phyloP scores from a whole-genome alignment of 2,797 vertebrate species.

The Spinibarbus caldwelli region DNA sequence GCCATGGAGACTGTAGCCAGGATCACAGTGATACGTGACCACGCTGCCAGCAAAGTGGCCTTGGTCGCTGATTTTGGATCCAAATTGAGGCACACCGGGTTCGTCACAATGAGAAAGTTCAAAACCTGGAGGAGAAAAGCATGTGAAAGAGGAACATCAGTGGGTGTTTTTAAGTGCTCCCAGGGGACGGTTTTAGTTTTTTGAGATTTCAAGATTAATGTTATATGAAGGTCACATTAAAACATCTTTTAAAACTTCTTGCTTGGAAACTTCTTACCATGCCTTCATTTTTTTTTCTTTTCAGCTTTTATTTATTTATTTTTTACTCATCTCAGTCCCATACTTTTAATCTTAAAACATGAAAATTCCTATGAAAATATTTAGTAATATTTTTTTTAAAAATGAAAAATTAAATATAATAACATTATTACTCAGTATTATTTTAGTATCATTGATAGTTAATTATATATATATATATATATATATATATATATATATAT shows the following conservation, averaged over 20 bases:
- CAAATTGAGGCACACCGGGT: conserved; percentile 95
- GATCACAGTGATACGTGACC: conserved; percentile 93
- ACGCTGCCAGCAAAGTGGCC: conserved; percentile 96
- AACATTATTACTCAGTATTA: no score
- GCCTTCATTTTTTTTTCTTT: no score
- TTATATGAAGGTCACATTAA: background rate
- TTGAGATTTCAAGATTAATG: background rate
- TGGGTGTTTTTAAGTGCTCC: background rate
- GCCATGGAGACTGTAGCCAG: conserved; percentile 94
- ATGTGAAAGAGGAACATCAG: background rate
- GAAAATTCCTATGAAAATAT: background rate
- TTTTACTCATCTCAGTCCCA: background rate
- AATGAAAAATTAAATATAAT: no score
- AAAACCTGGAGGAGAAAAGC: conserved; percentile 81
- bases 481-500: no score
- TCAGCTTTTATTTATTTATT: background rate
- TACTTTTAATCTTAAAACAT: background rate
- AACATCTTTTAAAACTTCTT: background rate
- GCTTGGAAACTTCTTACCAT: background rate
- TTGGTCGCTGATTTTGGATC: conserved; percentile 95
- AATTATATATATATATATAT: no score
- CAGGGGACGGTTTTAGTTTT: background rate
- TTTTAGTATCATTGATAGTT: no score
- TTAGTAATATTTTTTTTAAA: no score
- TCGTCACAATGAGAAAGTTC: conserved; percentile 97